These are phyloP conservation scores for Orchestia grillus DNA, from an alignment of 1,140 invertebrate genomes.

Conservation along the genomic window DNA sequence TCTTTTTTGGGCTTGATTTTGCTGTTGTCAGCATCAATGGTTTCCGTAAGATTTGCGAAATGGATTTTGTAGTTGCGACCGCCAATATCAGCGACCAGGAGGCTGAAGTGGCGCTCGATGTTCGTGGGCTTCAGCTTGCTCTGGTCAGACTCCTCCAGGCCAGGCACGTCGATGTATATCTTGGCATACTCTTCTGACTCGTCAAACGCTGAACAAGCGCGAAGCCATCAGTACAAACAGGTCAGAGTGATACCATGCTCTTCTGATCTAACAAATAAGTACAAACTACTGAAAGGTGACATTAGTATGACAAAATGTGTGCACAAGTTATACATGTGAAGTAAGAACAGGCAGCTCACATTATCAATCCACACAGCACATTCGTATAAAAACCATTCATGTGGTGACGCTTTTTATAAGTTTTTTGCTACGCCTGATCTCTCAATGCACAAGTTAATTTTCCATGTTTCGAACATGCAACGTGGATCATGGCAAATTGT, in stretches of 20 bases:
- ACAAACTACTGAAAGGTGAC: too few species aligned
- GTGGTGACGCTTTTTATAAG: too few species aligned
- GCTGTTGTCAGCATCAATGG: background rate
- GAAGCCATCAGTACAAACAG: background rate
- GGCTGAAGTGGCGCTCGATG: constrained; percentile 7
- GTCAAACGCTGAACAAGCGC: background rate
- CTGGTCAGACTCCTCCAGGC: background rate
- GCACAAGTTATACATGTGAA: too few species aligned
- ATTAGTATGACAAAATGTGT: too few species aligned
- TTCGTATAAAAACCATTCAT: too few species aligned
- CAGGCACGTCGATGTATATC: background rate
- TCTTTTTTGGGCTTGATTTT: background rate
- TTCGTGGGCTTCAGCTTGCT: background rate
- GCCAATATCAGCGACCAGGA: background rate
- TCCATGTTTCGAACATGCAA: too few species aligned
- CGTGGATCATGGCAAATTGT: too few species aligned
- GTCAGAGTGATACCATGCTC: background rate
- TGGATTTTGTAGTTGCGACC: background rate
- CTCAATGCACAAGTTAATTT: too few species aligned
- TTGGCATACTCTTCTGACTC: constrained; percentile 1
- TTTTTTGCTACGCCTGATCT: too few species aligned
- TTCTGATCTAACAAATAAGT: too few species aligned
- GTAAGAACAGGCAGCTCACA: too few species aligned
- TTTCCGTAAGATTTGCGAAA: background rate
- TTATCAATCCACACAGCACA: too few species aligned